Evolutionary conservation across 2,113 vertebrate species (phyloP).

Genomic region (Lasiurus borealis): DNA sequence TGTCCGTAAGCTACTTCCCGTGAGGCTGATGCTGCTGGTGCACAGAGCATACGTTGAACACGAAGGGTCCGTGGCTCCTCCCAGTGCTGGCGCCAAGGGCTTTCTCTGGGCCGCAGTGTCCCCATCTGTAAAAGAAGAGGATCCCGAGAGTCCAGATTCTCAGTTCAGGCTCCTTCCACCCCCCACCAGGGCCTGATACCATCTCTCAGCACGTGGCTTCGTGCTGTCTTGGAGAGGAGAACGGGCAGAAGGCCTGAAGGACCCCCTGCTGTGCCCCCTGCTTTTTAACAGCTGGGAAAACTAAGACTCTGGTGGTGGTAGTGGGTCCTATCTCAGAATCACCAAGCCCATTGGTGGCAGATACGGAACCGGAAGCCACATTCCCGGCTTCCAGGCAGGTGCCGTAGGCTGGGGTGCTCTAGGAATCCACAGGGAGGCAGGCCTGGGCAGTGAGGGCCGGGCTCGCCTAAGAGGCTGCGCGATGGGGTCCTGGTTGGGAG

Average conservation of each 20-base stretch:
- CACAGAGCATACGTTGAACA: fast-evolving
- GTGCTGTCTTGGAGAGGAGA: background rate
- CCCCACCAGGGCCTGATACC: background rate
- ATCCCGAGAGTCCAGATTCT: background rate
- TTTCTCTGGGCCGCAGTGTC: background rate
- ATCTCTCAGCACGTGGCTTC: background rate
- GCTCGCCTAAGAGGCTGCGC: background rate
- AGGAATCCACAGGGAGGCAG: background rate
- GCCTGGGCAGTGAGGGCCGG: background rate
- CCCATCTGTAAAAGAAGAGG: background rate
- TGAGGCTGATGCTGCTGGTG: background rate
- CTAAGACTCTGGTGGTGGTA: background rate
- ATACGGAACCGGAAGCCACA: background rate
- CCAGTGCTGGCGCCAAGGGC: background rate
- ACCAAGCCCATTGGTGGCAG: background rate
- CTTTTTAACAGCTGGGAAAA: background rate
- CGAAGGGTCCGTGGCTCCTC: background rate
- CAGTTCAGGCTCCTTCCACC: background rate
- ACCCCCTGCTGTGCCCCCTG: background rate
- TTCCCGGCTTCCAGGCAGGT: background rate
- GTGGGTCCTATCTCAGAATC: background rate
- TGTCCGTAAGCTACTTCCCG: background rate
- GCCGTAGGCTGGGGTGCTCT: background rate
- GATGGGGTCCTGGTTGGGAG: background rate
- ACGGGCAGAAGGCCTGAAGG: background rate